Percentiles rank a stretch among this genome's conserved stretches.
Conservation (phyloP, 2,888 invertebrate species). For the Pristionchus fissidentatus region DNA sequence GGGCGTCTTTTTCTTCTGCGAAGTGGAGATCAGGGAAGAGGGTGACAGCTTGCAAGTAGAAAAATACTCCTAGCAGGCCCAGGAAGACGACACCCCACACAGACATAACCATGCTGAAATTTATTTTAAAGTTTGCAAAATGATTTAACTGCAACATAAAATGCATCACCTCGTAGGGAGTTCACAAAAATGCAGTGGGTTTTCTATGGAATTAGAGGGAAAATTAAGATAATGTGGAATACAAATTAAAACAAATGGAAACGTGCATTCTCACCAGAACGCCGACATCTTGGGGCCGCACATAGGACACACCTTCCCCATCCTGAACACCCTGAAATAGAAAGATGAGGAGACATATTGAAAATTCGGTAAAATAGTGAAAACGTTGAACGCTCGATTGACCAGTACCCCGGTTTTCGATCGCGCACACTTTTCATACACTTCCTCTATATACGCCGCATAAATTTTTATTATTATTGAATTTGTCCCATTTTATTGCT, state of each 20-base stretch:
- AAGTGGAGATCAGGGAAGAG: conserved; percentile 75
- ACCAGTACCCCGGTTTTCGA: conserved; percentile 47
- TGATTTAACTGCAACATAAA: no score
- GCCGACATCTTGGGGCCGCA: conserved; percentile 75
- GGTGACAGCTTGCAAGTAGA: conserved; percentile 73
- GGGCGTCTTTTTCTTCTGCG: conserved; percentile 53
- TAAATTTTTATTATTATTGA: not conserved
- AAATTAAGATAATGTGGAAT: not conserved
- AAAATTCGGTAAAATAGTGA: not conserved
- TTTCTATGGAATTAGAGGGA: not conserved
- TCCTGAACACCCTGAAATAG: conserved; percentile 38
- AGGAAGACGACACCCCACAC: conserved; percentile 75
- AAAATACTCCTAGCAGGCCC: conserved; percentile 75
- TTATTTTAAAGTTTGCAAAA: not conserved
- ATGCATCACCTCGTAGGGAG: no score
- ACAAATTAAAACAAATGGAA: not conserved
- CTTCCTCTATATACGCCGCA: not conserved
- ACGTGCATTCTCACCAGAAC: conserved; percentile 69
- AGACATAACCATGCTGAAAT: conserved; percentile 75
- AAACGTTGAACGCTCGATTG: not conserved
- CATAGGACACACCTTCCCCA: conserved; percentile 73
- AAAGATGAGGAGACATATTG: not conserved
- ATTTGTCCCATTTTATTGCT: no score
- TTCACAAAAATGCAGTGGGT: no score
- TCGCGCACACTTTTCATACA: conserved; percentile 49